These are phyloP conservation scores for Perca flavescens DNA, from an alignment of 2,113 vertebrate genomes.

Conservation along the genomic window DNA sequence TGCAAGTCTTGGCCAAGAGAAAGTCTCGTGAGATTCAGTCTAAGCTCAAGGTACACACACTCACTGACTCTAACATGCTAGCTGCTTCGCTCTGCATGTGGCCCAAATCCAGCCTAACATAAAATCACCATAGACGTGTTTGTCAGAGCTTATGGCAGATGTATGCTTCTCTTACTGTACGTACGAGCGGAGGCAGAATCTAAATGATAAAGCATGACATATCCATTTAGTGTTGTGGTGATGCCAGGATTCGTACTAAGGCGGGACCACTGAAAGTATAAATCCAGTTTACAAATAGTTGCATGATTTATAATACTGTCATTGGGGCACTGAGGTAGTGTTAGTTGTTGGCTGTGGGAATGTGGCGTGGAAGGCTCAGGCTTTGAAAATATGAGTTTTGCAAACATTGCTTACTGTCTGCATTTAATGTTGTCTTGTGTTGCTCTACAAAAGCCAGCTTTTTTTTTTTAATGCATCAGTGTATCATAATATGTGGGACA, in stretches of 20 bases:
- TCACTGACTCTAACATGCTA: slow-evolving; percentile 51
- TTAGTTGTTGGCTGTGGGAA: neutral
- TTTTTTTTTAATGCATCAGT: neutral
- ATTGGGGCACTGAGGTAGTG: neutral
- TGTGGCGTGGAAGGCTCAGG: neutral
- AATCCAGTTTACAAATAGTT: slow-evolving; percentile 6
- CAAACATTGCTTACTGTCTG: slow-evolving; percentile 2
- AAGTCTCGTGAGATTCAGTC: slow-evolving; percentile 99
- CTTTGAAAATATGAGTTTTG: neutral
- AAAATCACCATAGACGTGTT: neutral
- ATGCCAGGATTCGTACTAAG: neutral
- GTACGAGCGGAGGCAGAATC: neutral
- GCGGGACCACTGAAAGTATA: neutral
- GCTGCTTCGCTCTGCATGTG: slow-evolving; percentile 59
- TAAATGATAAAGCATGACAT: neutral
- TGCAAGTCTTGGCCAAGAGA: slow-evolving; percentile 99
- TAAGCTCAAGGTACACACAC: slow-evolving; percentile 92
- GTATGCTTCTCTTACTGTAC: neutral
- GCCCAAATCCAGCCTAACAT: slow-evolving; percentile 5
- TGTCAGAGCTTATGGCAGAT: neutral
- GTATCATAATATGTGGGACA: neutral
- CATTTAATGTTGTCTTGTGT: neutral
- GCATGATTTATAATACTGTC: neutral
- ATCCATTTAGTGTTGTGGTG: neutral
- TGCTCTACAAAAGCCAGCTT: neutral